Base-by-base conservation (phyloP, 1,140 invertebrate genomes). In the Achroia grisella region DNA sequence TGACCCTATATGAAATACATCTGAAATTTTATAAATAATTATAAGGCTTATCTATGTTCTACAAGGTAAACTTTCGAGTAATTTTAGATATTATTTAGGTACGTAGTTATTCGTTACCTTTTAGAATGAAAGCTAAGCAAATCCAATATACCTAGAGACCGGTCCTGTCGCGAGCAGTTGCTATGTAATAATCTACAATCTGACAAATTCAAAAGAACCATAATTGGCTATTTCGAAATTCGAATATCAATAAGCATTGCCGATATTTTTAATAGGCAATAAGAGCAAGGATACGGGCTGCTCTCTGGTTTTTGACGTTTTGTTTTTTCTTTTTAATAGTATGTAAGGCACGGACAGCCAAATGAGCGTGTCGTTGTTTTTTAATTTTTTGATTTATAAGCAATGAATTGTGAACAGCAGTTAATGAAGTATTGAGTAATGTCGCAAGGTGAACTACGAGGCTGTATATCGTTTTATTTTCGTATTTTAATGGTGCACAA, bases 201-300 rank as follows among this genome's bases (percentile, higher is more conserved):
- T 9, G 9, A 31, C 35, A 17, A 17, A 37, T 37, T 17, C 8
- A 6, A 9, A 37, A 10, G 4, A 17, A 12, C 14, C n/a, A 9
- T 12, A 71, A 71, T 73, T 67, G 66, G 59, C 56, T 69, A 64
- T 70, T 67, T 56, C 52, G 48, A 62, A 65, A 62, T 66, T 61
- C 52, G 59, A 62, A 60, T 67, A 73, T 71, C 66, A 68, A 73
- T 69, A 68, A 69, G 49, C 58, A 62, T 61, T 67, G 58, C 59
- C 54, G 64, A 65, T 71, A 61, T 56, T 51, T 72, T 68, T 71
- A 72, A 72, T 67, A 69, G 63, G 61, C 63, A 67, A 65, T 72
- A 70, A 61, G 56, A 64, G 48, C 55, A 60, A 58, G 51, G 51
- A 52, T 35, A 37, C 14, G 33, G 12, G 31, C 39, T 33, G 31